Percentiles rank a stretch among this genome's conserved stretches.
phyloP scores from a whole-genome alignment of 2,888 invertebrate genomes.

The Odontothrips loti region DNA sequence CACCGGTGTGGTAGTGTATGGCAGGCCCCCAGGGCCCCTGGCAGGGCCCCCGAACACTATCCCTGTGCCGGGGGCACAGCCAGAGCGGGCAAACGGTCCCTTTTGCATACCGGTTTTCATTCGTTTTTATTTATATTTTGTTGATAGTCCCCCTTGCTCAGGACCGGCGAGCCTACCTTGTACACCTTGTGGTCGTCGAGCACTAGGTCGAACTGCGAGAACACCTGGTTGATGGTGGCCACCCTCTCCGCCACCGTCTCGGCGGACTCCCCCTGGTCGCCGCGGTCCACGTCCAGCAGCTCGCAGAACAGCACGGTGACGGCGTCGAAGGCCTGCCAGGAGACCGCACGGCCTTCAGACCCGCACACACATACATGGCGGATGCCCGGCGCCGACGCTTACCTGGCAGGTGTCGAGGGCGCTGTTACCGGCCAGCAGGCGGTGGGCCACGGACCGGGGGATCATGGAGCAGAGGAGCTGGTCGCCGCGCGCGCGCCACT shows the following conservation, averaged over 20 bases:
- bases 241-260: conserved; percentile 72
- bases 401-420: conserved; percentile 77
- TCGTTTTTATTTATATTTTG: too few relatives aligned
- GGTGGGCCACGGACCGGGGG: conserved; percentile 71
- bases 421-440: conserved; percentile 69
- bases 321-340: conserved; percentile 64
- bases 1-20: too few relatives aligned
- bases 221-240: conserved; percentile 78
- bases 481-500: conserved; percentile 82
- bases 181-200: conserved; percentile 82
- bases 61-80: too few relatives aligned
- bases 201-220: conserved; percentile 76
- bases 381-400: too few relatives aligned
- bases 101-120: too few relatives aligned
- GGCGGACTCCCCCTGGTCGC: conserved; percentile 49
- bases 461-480: conserved; percentile 89
- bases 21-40: too few relatives aligned
- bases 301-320: conserved; percentile 79
- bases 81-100: too few relatives aligned
- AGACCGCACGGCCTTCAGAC: too few relatives aligned
- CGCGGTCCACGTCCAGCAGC: conserved; percentile 51
- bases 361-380: too few relatives aligned
- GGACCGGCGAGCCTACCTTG: too few relatives aligned
- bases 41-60: too few relatives aligned
- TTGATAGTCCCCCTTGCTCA: too few relatives aligned